Conservation (phyloP, 2,797 vertebrate genomes). For the Onychomys arenicola region DNA sequence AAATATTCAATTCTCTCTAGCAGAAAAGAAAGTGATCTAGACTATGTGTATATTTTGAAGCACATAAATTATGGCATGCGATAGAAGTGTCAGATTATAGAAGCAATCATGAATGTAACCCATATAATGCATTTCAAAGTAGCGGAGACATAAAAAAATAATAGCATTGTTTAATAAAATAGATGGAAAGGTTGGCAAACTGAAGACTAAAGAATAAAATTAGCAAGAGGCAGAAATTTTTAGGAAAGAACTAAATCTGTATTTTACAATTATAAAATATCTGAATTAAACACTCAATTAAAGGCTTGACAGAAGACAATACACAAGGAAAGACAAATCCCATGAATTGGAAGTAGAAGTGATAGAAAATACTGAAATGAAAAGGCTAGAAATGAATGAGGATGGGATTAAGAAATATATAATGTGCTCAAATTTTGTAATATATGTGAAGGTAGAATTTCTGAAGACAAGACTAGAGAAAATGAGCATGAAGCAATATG, state of each 20-base stretch:
- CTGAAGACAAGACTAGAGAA: not conserved
- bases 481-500: not conserved
- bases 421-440: not conserved
- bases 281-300: not conserved
- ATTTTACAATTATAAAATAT: not conserved
- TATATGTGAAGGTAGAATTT: not conserved
- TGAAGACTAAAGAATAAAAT: not conserved
- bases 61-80: not conserved
- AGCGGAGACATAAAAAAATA: not conserved
- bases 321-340: not conserved
- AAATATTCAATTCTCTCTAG: not conserved
- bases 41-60: not conserved
- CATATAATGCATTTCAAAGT: constrained; percentile 28
- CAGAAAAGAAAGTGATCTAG: not conserved
- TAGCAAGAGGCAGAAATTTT: not conserved
- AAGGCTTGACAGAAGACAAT: not conserved
- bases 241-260: constrained; percentile 6
- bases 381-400: not conserved
- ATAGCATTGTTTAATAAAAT: not conserved
- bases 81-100: not conserved
- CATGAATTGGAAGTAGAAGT: not conserved
- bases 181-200: not conserved
- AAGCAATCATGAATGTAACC: not conserved
- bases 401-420: not conserved
- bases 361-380: constrained; percentile 17